Evolutionary conservation across 2,113 vertebrate species (phyloP).

Genomic region (Laterallus jamaicensis): DNA sequence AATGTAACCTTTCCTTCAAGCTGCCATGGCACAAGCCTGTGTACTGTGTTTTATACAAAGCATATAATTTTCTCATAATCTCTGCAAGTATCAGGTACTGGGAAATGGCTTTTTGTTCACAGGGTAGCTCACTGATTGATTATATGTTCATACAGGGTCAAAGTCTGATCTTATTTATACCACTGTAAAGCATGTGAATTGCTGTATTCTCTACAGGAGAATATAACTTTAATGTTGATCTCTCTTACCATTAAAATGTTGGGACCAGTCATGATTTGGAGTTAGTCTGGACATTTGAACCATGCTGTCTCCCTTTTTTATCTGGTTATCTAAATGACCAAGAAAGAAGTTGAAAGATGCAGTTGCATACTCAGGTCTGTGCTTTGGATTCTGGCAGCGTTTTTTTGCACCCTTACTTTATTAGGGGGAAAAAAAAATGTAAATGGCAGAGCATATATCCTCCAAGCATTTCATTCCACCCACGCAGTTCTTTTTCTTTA

Average conservation of each 20-base stretch:
- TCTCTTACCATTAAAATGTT: neutral
- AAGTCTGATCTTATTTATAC: slow-evolving; percentile 4
- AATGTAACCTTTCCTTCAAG: neutral
- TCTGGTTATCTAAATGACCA: neutral
- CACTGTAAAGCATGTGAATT: neutral
- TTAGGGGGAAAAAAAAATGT: neutral
- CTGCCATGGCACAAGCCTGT: neutral
- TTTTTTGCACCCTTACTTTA: slow-evolving; percentile 29
- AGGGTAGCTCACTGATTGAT: neutral
- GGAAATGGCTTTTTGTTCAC: slow-evolving; percentile 3
- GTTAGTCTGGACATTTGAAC: neutral
- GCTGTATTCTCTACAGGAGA: neutral
- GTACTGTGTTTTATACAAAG: neutral
- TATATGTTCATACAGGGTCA: neutral
- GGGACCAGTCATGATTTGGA: neutral
- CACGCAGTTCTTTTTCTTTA: slow-evolving; percentile 59
- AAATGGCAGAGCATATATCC: slow-evolving; percentile 55
- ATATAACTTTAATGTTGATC: neutral
- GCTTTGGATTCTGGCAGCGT: neutral
- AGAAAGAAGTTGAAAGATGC: neutral
- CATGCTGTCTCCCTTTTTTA: neutral
- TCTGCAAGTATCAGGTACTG: neutral
- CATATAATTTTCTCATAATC: neutral
- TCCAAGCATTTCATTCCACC: slow-evolving; percentile 59
- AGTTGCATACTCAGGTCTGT: neutral